These are phyloP conservation scores for Acleris laterana DNA, from an alignment of 2,888 invertebrate genomes.

Conservation along the genomic window DNA sequence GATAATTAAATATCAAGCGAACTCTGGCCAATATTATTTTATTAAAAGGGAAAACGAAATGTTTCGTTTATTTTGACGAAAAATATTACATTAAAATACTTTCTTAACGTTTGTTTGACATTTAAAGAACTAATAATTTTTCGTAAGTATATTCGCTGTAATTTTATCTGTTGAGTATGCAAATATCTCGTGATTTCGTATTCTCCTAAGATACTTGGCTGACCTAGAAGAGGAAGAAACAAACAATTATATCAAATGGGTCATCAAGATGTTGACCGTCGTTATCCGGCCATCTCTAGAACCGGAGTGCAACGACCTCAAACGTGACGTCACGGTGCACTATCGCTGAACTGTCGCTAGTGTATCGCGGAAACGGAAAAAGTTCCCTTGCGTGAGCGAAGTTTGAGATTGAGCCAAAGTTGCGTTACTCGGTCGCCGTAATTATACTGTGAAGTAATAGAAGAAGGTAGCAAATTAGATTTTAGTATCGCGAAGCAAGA, in stretches of 20 bases:
- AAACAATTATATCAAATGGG: constrained; percentile 36
- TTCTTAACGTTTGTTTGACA: no score
- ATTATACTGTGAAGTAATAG: neutral
- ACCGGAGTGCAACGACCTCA: constrained; percentile 63
- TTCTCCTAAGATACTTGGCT: neutral
- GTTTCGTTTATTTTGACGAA: neutral
- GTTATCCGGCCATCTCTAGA: constrained; percentile 77
- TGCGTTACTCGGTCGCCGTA: neutral
- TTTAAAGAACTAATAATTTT: no score
- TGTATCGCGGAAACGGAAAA: constrained; percentile 28
- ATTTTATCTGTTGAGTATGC: no score
- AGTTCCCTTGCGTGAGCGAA: constrained; percentile 10
- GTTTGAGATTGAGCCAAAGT: neutral
- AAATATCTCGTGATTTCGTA: no score
- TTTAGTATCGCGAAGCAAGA: neutral
- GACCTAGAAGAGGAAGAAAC: constrained; percentile 21
- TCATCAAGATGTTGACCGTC: constrained; percentile 70
- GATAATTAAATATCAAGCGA: neutral
- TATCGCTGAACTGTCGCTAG: constrained; percentile 28
- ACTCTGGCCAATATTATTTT: neutral
- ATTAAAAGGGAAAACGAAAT: no score
- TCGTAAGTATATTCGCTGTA: no score
- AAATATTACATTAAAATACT: neutral
- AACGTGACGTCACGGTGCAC: constrained; percentile 35
- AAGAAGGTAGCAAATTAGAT: neutral